These are phyloP conservation scores for Monodelphis domestica DNA, from an alignment of 2,797 vertebrate species.

Conservation along the genomic window DNA sequence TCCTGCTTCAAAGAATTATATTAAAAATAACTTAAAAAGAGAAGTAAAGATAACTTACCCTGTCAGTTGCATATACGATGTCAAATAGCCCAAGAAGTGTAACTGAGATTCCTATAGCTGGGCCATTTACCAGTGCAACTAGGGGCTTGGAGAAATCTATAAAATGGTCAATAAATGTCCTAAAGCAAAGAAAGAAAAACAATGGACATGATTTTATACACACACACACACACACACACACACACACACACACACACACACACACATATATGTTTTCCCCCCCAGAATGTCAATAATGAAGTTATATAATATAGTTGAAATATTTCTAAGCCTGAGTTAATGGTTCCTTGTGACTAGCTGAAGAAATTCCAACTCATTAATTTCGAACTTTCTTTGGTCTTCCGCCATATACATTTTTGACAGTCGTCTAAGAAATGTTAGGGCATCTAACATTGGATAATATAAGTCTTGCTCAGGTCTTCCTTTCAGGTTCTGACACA, in stretches of 20 bases:
- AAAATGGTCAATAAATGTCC: slow-evolving; percentile 89
- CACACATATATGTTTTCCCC: too few species aligned
- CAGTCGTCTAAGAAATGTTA: background rate
- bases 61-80: slow-evolving; percentile 91
- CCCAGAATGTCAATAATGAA: background rate
- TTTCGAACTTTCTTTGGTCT: too few species aligned
- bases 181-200: slow-evolving; percentile 74
- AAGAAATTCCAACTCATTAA: background rate
- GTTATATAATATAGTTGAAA: background rate
- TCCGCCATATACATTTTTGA: background rate
- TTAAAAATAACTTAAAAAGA: background rate
- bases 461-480: background rate
- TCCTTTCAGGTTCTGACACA: background rate
- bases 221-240: too few species aligned
- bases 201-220: background rate
- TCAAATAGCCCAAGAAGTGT: slow-evolving; percentile 93
- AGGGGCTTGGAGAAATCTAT: slow-evolving; percentile 97
- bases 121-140: slow-evolving; percentile 93
- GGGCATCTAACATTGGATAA: background rate
- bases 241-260: too few species aligned
- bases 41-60: slow-evolving; percentile 79
- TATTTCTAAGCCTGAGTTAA: background rate
- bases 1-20: background rate
- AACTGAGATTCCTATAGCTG: slow-evolving; percentile 92
- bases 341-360: background rate